These are phyloP conservation scores for Hipposideros larvatus DNA, from an alignment of 2,797 vertebrate species.

Conservation along the genomic window DNA sequence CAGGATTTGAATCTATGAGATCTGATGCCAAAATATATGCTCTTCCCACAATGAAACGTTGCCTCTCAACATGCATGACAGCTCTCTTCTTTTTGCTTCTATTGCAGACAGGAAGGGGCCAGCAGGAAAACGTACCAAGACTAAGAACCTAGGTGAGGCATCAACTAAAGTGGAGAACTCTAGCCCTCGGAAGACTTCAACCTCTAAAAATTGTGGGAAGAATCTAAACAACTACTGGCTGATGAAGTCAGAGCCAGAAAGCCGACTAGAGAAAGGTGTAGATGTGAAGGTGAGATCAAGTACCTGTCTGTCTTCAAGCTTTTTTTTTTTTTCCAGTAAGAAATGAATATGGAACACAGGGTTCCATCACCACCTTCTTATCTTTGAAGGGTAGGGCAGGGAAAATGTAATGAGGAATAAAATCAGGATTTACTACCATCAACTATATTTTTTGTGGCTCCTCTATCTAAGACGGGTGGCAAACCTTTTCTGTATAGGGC, in stretches of 20 bases:
- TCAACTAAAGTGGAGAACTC: conserved; percentile 63
- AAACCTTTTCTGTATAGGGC: background rate
- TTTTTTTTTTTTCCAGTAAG: background rate
- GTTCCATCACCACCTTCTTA: background rate
- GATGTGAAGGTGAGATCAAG: conserved; percentile 93
- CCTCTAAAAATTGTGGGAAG: conserved; percentile 68
- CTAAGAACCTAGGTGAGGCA: conserved; percentile 1
- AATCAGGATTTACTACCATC: background rate
- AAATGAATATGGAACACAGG: background rate
- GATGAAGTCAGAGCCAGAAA: conserved; percentile 99
- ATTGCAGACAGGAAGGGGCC: conserved; percentile 83
- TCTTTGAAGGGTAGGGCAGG: background rate
- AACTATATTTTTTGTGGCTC: background rate
- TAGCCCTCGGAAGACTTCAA: background rate
- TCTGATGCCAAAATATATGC: background rate
- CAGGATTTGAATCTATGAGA: background rate
- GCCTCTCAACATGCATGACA: background rate
- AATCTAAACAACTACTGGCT: conserved; percentile 91
- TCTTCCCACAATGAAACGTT: background rate
- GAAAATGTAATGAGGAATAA: background rate
- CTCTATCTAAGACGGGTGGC: background rate
- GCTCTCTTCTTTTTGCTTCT: background rate
- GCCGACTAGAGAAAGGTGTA: conserved; percentile 94
- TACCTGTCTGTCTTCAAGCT: background rate
- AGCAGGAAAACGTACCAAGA: conserved; percentile 84